Conservation (phyloP, 2,888 invertebrate genomes). For the Sinelater perroti region DNA sequence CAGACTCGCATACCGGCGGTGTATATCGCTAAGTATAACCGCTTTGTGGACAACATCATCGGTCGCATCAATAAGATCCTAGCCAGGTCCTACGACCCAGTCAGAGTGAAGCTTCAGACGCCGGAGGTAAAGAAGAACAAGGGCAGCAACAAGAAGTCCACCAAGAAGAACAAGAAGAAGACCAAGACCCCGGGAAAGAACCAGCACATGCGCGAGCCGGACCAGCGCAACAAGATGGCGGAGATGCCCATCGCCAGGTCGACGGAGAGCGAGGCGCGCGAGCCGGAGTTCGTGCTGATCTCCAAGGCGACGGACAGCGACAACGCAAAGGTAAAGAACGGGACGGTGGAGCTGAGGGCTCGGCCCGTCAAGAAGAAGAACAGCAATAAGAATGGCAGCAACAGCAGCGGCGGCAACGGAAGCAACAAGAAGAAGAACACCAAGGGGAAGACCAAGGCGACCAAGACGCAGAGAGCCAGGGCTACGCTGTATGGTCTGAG, state of each 20-base stretch:
- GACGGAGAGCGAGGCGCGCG: slow-evolving; percentile 51
- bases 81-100: slow-evolving; percentile 83
- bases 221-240: slow-evolving; percentile 55
- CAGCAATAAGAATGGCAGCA: slow-evolving; percentile 47
- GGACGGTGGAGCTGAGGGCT: slow-evolving; percentile 41
- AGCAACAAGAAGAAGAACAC: slow-evolving; percentile 58
- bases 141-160: slow-evolving; percentile 54
- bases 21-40: slow-evolving; percentile 83
- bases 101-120: slow-evolving; percentile 75
- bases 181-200: slow-evolving; percentile 27
- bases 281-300: slow-evolving; percentile 56
- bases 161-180: slow-evolving; percentile 37
- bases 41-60: slow-evolving; percentile 84
- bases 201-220: slow-evolving; percentile 25
- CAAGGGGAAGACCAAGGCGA: slow-evolving; percentile 57
- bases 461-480: slow-evolving; percentile 71
- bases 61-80: slow-evolving; percentile 83
- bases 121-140: slow-evolving; percentile 61
- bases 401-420: slow-evolving; percentile 44
- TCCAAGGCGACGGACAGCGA: slow-evolving; percentile 51
- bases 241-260: slow-evolving; percentile 54
- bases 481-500: slow-evolving; percentile 85
- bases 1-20: slow-evolving; percentile 68
- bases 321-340: slow-evolving; percentile 40
- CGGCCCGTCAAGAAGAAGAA: slow-evolving; percentile 43